Conservation (phyloP, 2,888 invertebrate species). For the Napeogenes sylphis region DNA sequence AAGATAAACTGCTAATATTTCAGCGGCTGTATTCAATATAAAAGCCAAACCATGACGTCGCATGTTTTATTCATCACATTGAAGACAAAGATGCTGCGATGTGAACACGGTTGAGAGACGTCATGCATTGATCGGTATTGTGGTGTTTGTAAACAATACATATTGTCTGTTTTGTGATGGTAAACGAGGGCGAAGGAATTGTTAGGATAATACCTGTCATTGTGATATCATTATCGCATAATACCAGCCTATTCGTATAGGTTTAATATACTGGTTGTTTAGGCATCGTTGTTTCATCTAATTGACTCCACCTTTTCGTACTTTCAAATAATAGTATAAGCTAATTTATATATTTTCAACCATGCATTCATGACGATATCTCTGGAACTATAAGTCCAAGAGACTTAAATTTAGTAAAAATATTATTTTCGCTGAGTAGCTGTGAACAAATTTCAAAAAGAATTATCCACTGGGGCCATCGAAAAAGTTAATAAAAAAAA, state of each 20-base stretch:
- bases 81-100: slow-evolving; percentile 59
- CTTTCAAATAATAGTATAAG: background rate
- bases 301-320: slow-evolving; percentile 11
- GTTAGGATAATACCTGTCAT: slow-evolving; percentile 31
- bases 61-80: slow-evolving; percentile 67
- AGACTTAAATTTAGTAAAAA: too few relatives aligned
- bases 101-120: slow-evolving; percentile 47
- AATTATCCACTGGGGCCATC: too few relatives aligned
- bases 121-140: slow-evolving; percentile 57
- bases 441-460: too few relatives aligned
- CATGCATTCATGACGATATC: too few relatives aligned
- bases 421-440: too few relatives aligned
- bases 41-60: slow-evolving; percentile 45
- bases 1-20: slow-evolving; percentile 11
- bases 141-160: slow-evolving; percentile 46
- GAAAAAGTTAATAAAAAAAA: too few relatives aligned
- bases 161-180: slow-evolving; percentile 33
- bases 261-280: slow-evolving; percentile 4
- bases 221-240: slow-evolving; percentile 31
- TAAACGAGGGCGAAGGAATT: slow-evolving; percentile 36
- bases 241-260: slow-evolving; percentile 21
- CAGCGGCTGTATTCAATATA: slow-evolving; percentile 31
- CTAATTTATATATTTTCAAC: too few relatives aligned
- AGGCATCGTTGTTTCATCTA: too few relatives aligned
- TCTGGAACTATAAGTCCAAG: too few relatives aligned